These are phyloP conservation scores for Oreohelix idahoensis DNA, from an alignment of 1,140 invertebrate species.

Conservation along the genomic window DNA sequence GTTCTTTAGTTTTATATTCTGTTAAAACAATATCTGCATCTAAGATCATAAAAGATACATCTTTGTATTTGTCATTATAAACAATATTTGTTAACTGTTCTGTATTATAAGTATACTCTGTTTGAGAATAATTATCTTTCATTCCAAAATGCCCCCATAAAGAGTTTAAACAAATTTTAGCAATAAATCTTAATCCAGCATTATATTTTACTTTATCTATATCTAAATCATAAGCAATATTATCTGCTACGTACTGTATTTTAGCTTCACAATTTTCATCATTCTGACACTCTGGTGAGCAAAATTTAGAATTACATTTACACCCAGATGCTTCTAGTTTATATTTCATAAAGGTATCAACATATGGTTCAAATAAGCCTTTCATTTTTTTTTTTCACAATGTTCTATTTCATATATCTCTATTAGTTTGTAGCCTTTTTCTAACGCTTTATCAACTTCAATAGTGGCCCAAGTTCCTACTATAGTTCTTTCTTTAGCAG, in stretches of 20 bases:
- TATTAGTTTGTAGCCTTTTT: too few relatives aligned
- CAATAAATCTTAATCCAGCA: neutral
- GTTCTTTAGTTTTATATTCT: neutral
- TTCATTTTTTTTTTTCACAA: neutral
- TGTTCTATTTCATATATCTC: neutral
- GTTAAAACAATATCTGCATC: neutral
- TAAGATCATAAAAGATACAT: neutral
- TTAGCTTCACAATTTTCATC: too few relatives aligned
- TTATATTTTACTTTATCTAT: conserved; percentile 11
- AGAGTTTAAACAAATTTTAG: conserved; percentile 3
- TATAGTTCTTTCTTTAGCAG: too few relatives aligned
- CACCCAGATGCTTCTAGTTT: neutral
- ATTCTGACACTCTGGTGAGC: neutral
- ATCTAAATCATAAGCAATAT: too few relatives aligned
- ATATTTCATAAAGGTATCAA: conserved; percentile 1
- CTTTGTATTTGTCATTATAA: conserved; percentile 2
- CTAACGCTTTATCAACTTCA: too few relatives aligned
- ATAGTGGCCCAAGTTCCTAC: too few relatives aligned
- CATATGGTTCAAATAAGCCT: conserved; percentile 1
- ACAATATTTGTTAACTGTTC: conserved; percentile 3
- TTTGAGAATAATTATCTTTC: neutral
- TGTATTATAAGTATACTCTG: neutral
- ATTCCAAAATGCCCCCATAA: neutral
- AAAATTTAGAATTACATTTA: neutral
- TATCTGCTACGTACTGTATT: too few relatives aligned